These are phyloP conservation scores for Oreonectes daqikongensis DNA, from an alignment of 2,797 vertebrate genomes.

Conservation along the genomic window DNA sequence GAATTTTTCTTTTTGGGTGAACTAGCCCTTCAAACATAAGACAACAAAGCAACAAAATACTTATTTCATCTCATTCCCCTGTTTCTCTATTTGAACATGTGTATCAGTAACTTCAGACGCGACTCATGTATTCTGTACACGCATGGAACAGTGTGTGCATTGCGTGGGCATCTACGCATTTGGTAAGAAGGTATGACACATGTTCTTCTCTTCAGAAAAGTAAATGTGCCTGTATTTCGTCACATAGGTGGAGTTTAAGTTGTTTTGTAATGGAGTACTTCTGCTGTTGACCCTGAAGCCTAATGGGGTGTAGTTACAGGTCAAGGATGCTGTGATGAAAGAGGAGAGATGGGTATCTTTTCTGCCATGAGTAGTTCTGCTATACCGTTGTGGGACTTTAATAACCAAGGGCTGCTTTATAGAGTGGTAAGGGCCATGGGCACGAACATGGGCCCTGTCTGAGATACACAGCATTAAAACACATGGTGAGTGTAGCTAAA, in stretches of 20 bases:
- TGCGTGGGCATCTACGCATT: too few relatives aligned
- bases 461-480: too few relatives aligned
- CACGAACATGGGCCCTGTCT: too few relatives aligned
- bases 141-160: too few relatives aligned
- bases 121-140: background rate
- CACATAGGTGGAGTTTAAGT: background rate
- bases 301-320: background rate
- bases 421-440: too few relatives aligned
- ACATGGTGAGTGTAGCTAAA: too few relatives aligned
- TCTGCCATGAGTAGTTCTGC: background rate
- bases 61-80: too few relatives aligned
- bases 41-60: too few relatives aligned
- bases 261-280: background rate
- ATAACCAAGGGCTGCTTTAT: background rate
- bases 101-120: conserved; percentile 3
- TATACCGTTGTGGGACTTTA: background rate
- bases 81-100: background rate
- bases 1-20: too few relatives aligned
- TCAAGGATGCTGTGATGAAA: background rate
- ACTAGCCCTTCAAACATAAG: too few relatives aligned
- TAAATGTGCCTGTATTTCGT: background rate
- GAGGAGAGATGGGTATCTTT: background rate
- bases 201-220: background rate
- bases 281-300: background rate
- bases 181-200: background rate